Evolutionary conservation across 1,140 invertebrate genomes (phyloP).

Genomic region (Hylyphantes graminicola): DNA sequence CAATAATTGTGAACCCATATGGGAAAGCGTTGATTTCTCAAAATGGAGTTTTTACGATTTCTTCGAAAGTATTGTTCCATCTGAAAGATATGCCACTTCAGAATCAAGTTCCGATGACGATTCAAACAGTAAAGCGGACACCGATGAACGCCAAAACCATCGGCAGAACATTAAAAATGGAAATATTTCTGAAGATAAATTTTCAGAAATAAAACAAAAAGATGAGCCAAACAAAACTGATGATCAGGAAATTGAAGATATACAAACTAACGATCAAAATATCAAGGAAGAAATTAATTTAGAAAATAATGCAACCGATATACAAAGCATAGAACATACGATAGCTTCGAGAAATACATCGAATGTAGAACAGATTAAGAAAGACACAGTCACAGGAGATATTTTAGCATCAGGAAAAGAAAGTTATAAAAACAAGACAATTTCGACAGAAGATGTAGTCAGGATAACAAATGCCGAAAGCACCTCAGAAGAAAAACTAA

Average conservation of each 20-base stretch:
- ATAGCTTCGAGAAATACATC: neutral
- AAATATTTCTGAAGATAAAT: neutral
- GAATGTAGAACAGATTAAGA: neutral
- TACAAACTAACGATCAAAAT: neutral
- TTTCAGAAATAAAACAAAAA: neutral
- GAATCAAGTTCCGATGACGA: slow-evolving; percentile 31
- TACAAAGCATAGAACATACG: neutral
- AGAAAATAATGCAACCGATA: neutral
- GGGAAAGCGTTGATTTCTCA: slow-evolving; percentile 8
- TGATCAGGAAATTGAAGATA: slow-evolving; percentile 1
- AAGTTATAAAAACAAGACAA: neutral
- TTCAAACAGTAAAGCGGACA: neutral
- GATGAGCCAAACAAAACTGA: neutral
- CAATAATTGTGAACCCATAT: neutral
- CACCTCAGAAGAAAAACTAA: neutral
- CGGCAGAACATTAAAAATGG: neutral
- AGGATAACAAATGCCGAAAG: neutral
- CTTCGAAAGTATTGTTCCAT: slow-evolving; percentile 22
- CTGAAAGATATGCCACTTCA: slow-evolving; percentile 36
- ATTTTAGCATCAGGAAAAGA: neutral
- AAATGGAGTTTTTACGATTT: slow-evolving; percentile 7
- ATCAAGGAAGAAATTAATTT: neutral
- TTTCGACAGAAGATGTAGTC: neutral
- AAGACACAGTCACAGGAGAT: neutral
- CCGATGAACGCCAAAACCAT: neutral